A percentile compares a stretch with the other conserved stretches of the same genome.
Conservation (phyloP, 2,888 invertebrate species). For the Tetragonula carbonaria region DNA sequence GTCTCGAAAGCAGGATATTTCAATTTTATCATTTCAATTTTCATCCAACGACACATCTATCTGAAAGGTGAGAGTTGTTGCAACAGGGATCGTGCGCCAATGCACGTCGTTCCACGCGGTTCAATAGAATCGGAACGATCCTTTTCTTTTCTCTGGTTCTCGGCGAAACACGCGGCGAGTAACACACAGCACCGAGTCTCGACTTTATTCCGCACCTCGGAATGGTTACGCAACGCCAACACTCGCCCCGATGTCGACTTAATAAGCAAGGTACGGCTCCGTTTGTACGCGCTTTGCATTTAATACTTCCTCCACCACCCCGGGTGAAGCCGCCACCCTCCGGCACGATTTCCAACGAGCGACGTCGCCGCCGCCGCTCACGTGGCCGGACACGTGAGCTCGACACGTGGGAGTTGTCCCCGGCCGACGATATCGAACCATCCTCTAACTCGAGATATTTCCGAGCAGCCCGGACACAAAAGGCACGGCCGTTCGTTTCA, state of each 20-base stretch:
- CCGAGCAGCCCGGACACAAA: constrained; percentile 32
- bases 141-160: too few species aligned
- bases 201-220: not conserved
- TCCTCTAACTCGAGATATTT: constrained; percentile 43
- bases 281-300: constrained; percentile 47
- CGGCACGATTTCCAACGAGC: constrained; percentile 44
- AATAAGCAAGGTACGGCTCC: constrained; percentile 38
- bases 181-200: not conserved
- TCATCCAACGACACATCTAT: too few species aligned
- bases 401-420: constrained; percentile 57
- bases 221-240: constrained; percentile 27
- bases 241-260: constrained; percentile 7
- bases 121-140: not conserved
- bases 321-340: constrained; percentile 47
- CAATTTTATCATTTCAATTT: too few species aligned
- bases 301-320: constrained; percentile 50
- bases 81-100: too few species aligned
- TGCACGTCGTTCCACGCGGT: not conserved
- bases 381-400: constrained; percentile 67
- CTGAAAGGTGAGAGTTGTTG: too few species aligned
- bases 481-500: constrained; percentile 42
- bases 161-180: not conserved
- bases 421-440: constrained; percentile 51
- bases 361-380: constrained; percentile 39
- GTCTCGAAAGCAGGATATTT: too few species aligned